Evolutionary conservation across 2,113 vertebrate genomes (phyloP), one percentile per base, ranked within the genome.

Genomic region (Casuarius casuarius): DNA sequence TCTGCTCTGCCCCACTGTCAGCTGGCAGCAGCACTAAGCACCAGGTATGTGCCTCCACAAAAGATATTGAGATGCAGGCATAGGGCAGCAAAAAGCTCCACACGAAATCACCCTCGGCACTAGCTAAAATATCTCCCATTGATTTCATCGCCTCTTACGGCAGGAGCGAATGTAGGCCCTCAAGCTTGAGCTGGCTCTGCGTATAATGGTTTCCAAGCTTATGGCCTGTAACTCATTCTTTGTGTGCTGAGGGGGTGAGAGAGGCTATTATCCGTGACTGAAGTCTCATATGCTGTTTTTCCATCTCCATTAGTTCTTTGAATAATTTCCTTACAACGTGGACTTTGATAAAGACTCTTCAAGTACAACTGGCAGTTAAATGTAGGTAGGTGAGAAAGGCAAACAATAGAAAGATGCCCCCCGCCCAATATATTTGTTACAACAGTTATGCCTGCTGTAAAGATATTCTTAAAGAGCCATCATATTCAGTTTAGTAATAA

Each of bases 231-330:
- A 65, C 33, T 83, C 54, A 33, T 83, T 77, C 79, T 90, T 75
- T 48, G 12, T 4, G 4, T 44, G 63, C 26, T 31, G 71, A 78
- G 44, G 15, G 58, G 58, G 59, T 65, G 52, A 91, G 85, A 90
- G 79, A 92, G 29, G 72, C 35, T 76, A 75, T 95, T 77, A 61
- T 68, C 22, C 61, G 31, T 23, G 10, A 54, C 6, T 91, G 71
- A 92, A 88, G 78, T 77, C 58, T 84, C 75, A 68, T 94, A 88
- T 56, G 33, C 82, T 91, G 85, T 80, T 76, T 78, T 78, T 84
- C 71, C 38, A 49, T 94, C 76, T 89, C 73, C 49, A 40, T 86
- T 56, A 92, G 52, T 68, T 78, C 68, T 93, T 78, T 75, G 85
- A 88, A 84, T 93, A 86, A 89, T 91, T 88, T 95, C 35, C 48